These are phyloP conservation scores for Drosophila sp. DNA, from an alignment of 1,140 invertebrate genomes.

Conservation along the genomic window DNA sequence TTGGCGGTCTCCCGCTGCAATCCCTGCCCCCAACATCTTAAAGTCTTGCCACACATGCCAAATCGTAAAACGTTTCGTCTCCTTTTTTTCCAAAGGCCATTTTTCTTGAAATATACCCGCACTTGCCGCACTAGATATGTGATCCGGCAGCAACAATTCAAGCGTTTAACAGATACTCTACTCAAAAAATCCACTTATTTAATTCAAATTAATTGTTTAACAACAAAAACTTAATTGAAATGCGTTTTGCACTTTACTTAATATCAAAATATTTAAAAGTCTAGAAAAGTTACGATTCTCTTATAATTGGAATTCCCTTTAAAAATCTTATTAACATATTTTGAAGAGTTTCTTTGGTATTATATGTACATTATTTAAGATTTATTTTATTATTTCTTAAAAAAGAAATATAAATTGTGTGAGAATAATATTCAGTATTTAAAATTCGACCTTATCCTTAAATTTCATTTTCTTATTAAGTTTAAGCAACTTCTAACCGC, in stretches of 20 bases:
- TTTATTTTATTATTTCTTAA: no score
- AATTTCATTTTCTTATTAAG: slow-evolving; percentile 24
- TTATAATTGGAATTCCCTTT: no score
- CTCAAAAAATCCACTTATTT: no score
- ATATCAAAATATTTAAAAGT: no score
- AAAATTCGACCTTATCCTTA: not conserved
- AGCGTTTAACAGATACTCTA: slow-evolving; percentile 10
- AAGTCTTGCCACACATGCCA: slow-evolving; percentile 59
- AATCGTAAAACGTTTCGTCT: slow-evolving; percentile 75
- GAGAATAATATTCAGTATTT: not conserved
- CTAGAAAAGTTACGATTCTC: no score
- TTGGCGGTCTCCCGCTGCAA: slow-evolving; percentile 56
- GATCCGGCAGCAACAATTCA: not conserved
- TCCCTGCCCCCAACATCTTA: not conserved
- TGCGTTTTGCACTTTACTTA: no score
- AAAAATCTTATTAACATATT: no score
- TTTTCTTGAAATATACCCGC: slow-evolving; percentile 53
- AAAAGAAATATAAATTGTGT: no score
- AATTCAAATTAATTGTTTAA: no score
- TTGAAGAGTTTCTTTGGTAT: no score
- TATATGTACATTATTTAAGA: no score
- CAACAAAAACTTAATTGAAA: no score
- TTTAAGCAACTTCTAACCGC: slow-evolving; percentile 56
- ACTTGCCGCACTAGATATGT: slow-evolving; percentile 19
- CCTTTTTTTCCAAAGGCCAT: slow-evolving; percentile 37